These are phyloP conservation scores for zebrafish (Danio rerio) DNA, from an alignment of 2,113 vertebrate species.

Conservation along the genomic window GRCz12tu NC_133190.1:26496001-26496500, in stretches of 20 bases:
- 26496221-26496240: slow-evolving; percentile 58
- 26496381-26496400: background rate
- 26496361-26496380: background rate
- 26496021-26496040: slow-evolving; percentile 41
- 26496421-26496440: background rate
- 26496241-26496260: slow-evolving; percentile 28
- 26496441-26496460: no score
- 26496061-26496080: background rate
- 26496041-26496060: slow-evolving; percentile 19
- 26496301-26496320: no score
- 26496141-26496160: slow-evolving; percentile 48
- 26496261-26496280: background rate
- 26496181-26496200: slow-evolving; percentile 51
- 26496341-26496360: background rate
- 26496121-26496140: background rate
- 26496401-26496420: background rate
- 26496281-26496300: background rate
- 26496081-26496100: background rate
- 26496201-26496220: slow-evolving; percentile 60
- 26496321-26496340: no score
- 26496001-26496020: slow-evolving; percentile 36
- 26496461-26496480: no score
- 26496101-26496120: slow-evolving; percentile 19
- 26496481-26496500: no score
- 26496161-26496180: slow-evolving; percentile 48